Base-by-base conservation (phyloP, 2,888 invertebrate genomes). In the Agonopterix arenella region DNA sequence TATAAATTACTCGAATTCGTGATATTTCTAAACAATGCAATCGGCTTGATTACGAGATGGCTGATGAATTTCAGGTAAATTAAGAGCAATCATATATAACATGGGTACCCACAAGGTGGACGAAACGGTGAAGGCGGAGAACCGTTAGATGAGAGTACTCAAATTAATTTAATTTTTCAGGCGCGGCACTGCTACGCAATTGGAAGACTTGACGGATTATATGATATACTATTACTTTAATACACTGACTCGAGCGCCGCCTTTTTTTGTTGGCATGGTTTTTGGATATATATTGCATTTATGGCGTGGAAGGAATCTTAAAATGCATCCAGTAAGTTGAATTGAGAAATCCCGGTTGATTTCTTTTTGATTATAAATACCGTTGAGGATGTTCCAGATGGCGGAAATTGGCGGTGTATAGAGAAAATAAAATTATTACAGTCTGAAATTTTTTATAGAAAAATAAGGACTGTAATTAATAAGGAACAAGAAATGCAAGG, bases 251-350 rank as follows among this genome's bases (percentile, higher is more conserved):
- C 58, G 79, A 44, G 66, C 68, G 2, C 58, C 76, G 0, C 76
- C 79, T 0, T 76, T 76, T 53, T 71, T 77, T 36, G 73, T 80
- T 2, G 79, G 80, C 8, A 67, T 80, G 64, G 48, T 77, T 1
- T 66, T 64, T 46, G 80, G 80, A 8, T 80, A 79, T 37, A 16
- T 74, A 4, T 60, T 78, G 0, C 68, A 73, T 41, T 10, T 16
- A 9, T 46, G 41, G 16, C 40, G 41, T 10, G 67, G 66, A 1
- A 60, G 62, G 42, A 42, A 42, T n/a, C 3, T 42, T n/a, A 8
- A 42, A n/a, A 11, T 10, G 42, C 42, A n/a, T 2, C 8, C n/a
- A 8, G 42, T 42, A 42, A 42, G 42, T 11, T 2, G 1, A 42
- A 11, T 42, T 8, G 11, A 38, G 8, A 10, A 2, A 38, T 38